Percentiles rank a stretch among this genome's conserved stretches.
These are phyloP conservation scores for Leptocoma aspasia DNA, from an alignment of 2,113 vertebrate species.

Conservation along the genomic window DNA sequence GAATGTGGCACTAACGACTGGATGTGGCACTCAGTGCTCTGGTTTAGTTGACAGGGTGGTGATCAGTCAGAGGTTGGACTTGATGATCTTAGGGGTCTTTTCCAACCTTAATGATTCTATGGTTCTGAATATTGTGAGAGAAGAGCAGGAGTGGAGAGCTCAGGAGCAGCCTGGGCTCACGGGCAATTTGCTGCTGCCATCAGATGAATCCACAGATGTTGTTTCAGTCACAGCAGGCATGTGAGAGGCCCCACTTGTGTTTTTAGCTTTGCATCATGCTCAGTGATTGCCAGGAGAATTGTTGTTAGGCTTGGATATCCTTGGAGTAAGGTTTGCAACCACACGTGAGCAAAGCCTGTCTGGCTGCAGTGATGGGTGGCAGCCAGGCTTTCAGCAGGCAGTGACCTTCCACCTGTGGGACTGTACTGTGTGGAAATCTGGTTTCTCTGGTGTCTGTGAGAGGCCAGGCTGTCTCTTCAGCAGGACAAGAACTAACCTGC, in stretches of 20 bases:
- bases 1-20: not conserved
- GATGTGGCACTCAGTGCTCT: not conserved
- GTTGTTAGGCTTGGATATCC: not conserved
- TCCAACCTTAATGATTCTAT: not conserved
- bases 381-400: not conserved
- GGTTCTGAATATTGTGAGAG: not conserved
- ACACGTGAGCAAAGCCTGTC: rapidly evolving
- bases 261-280: not conserved
- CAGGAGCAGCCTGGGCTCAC: not conserved
- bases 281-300: not conserved
- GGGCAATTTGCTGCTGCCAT: not conserved
- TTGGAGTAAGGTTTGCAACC: not conserved
- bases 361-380: not conserved
- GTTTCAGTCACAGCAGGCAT: not conserved
- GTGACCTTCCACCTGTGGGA: not conserved
- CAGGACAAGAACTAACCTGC: not conserved
- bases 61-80: not conserved
- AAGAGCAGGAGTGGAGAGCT: not conserved
- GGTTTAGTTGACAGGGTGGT: not conserved
- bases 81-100: not conserved
- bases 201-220: not conserved
- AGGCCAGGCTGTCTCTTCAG: not conserved
- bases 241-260: not conserved
- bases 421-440: rapidly evolving
- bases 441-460: not conserved